Percentiles rank a stretch among this genome's conserved stretches.
phyloP scores from a whole-genome alignment of 2,888 invertebrate genomes.

The Drosophila macrospina region DNA sequence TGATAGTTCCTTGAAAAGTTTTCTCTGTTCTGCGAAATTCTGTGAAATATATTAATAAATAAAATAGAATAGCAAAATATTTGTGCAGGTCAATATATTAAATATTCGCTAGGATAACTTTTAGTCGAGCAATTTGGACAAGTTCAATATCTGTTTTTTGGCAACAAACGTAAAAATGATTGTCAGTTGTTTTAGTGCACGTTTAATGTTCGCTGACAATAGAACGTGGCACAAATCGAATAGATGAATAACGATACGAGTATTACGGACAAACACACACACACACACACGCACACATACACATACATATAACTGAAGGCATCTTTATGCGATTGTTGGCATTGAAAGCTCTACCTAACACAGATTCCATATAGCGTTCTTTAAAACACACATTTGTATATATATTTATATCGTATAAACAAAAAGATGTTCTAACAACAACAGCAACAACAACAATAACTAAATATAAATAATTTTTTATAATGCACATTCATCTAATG shows the following conservation, averaged over 20 bases:
- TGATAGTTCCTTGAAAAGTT: too few species aligned
- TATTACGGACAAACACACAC: neutral
- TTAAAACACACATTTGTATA: conserved; percentile 8
- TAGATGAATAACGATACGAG: conserved; percentile 22
- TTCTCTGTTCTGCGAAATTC: too few species aligned
- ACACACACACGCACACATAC: neutral
- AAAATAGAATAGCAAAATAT: too few species aligned
- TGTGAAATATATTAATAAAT: too few species aligned
- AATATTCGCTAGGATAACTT: neutral
- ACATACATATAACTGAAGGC: conserved; percentile 9
- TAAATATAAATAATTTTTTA: conserved; percentile 70
- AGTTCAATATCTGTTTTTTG: conserved; percentile 46
- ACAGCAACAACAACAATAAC: conserved; percentile 28
- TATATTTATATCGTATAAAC: conserved; percentile 23
- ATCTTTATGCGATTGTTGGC: conserved; percentile 33
- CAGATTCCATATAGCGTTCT: conserved; percentile 47
- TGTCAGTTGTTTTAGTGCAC: conserved; percentile 56
- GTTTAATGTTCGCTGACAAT: conserved; percentile 60
- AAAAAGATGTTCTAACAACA: conserved; percentile 22
- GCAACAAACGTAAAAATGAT: conserved; percentile 52
- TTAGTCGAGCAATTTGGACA: conserved; percentile 1
- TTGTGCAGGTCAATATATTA: neutral
- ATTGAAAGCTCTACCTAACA: conserved; percentile 46
- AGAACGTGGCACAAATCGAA: conserved; percentile 34
- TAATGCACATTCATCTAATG: conserved; percentile 57